Evolutionary conservation across 2,888 invertebrate species (phyloP).

Genomic region (Eilema caniola): DNA sequence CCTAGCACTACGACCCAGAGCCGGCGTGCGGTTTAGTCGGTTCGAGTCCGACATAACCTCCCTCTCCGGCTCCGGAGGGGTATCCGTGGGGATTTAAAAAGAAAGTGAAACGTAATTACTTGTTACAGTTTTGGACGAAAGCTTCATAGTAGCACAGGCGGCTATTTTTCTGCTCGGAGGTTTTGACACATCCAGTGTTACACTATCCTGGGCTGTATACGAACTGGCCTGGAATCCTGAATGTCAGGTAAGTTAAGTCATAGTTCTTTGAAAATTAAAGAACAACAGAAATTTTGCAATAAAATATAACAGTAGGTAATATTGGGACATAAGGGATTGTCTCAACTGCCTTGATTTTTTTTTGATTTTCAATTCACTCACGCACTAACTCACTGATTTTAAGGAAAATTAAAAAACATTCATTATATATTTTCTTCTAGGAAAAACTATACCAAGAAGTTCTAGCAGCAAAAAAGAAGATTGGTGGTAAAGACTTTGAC

Average conservation of each 20-base stretch:
- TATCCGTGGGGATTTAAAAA: too few relatives aligned
- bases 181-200: conserved; percentile 59
- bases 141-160: conserved; percentile 63
- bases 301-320: not conserved
- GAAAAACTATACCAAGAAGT: conserved; percentile 62
- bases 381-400: not conserved
- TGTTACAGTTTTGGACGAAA: conserved; percentile 56
- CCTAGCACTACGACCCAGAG: too few relatives aligned
- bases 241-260: conserved; percentile 58
- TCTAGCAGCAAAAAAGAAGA: conserved; percentile 50
- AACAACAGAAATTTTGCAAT: not conserved
- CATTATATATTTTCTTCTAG: conserved; percentile 36
- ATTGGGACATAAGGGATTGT: too few relatives aligned
- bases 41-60: too few relatives aligned
- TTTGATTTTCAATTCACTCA: too few relatives aligned
- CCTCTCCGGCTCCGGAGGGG: too few relatives aligned
- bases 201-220: conserved; percentile 51
- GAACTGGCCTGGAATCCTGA: conserved; percentile 61
- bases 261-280: not conserved
- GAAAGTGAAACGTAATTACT: not conserved
- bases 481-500: conserved; percentile 48
- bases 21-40: too few relatives aligned
- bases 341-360: too few relatives aligned
- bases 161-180: conserved; percentile 64
- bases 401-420: not conserved